These are phyloP conservation scores for Proisotoma minuta DNA, from an alignment of 2,888 invertebrate species.

Conservation along the genomic window DNA sequence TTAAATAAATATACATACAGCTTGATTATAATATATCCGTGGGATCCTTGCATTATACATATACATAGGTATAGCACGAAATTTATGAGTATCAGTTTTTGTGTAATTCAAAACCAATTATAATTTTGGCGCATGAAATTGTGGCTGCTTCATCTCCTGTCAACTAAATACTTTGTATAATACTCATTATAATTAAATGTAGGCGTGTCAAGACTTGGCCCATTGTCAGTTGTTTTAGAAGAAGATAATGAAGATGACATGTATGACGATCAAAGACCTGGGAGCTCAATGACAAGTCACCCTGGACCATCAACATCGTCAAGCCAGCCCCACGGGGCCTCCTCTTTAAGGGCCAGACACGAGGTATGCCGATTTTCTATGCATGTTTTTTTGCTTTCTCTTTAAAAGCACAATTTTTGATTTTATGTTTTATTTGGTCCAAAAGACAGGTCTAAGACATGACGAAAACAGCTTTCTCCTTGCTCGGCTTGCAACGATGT, in stretches of 20 bases:
- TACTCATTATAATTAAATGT: too few relatives aligned
- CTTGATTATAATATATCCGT: too few relatives aligned
- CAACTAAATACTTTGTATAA: too few relatives aligned
- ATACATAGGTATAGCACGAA: too few relatives aligned
- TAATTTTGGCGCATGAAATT: too few relatives aligned
- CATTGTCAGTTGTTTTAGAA: conserved; percentile 44
- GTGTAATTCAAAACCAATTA: too few relatives aligned
- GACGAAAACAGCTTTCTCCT: conserved; percentile 46
- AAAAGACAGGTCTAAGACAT: conserved; percentile 45
- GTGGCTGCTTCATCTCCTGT: too few relatives aligned
- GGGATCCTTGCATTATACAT: too few relatives aligned
- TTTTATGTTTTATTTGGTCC: conserved; percentile 19
- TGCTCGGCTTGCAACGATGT: conserved; percentile 46
- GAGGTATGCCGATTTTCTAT: conserved; percentile 28
- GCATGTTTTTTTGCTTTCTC: not conserved
- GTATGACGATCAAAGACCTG: conserved; percentile 37
- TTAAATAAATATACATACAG: too few relatives aligned
- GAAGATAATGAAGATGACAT: conserved; percentile 46
- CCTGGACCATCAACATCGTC: not conserved
- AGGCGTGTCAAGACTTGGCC: conserved; percentile 47
- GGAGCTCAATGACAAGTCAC: conserved; percentile 3
- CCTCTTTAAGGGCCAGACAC: conserved; percentile 21
- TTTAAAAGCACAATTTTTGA: conserved; percentile 1
- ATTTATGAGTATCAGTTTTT: too few relatives aligned
- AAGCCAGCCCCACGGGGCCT: conserved; percentile 1